These are phyloP conservation scores for Dromiciops gliroides DNA, from an alignment of 2,113 vertebrate genomes.

Conservation along the genomic window DNA sequence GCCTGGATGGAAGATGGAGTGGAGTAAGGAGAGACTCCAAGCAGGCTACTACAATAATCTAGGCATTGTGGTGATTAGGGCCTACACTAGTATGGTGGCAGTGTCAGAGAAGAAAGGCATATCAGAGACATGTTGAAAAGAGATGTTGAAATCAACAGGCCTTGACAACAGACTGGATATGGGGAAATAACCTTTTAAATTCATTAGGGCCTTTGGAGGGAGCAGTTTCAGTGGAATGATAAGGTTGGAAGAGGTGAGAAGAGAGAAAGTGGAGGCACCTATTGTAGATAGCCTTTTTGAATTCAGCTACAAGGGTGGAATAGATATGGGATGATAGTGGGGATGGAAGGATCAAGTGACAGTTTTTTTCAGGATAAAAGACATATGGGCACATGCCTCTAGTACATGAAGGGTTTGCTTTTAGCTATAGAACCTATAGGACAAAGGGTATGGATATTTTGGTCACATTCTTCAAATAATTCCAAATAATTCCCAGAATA, in stretches of 20 bases:
- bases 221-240: not conserved
- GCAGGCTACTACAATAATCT: no score
- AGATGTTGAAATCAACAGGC: not conserved
- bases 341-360: no score
- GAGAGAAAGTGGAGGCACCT: not conserved
- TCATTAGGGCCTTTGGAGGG: not conserved
- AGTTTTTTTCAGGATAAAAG: no score
- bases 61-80: not conserved
- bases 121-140: not conserved
- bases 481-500: no score
- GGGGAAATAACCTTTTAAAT: not conserved
- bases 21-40: no score
- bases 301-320: not conserved
- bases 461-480: no score
- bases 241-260: not conserved
- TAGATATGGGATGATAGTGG: not conserved
- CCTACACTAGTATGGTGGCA: no score
- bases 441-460: no score
- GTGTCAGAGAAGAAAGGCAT: not conserved
- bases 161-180: not conserved
- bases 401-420: no score
- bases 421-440: no score
- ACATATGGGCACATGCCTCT: no score
- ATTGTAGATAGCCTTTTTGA: not conserved
- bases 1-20: no score